A percentile compares a stretch with the other conserved stretches of the same genome.
phyloP scores from a whole-genome alignment of 2,113 vertebrate genomes.

The Ciconia stormi region DNA sequence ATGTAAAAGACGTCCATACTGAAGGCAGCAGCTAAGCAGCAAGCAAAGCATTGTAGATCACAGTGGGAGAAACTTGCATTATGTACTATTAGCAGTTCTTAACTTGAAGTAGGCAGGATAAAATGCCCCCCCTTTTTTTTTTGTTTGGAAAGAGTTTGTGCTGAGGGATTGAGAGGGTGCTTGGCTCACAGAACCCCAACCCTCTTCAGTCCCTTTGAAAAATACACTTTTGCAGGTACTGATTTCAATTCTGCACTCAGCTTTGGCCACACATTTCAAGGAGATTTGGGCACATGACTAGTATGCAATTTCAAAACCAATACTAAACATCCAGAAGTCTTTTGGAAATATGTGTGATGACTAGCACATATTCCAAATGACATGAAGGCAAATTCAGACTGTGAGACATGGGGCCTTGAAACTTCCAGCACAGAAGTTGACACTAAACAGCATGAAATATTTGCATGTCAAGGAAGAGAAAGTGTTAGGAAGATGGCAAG shows the following conservation, averaged over 20 bases:
- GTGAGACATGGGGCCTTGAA: not conserved
- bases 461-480: not conserved
- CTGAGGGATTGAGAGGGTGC: not conserved
- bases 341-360: not conserved
- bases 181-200: not conserved
- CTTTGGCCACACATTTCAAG: not conserved
- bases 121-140: not conserved
- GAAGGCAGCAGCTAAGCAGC: not conserved
- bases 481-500: not conserved
- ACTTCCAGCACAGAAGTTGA: not conserved
- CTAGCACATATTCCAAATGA: fast-evolving
- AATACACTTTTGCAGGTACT: not conserved
- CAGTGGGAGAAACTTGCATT: not conserved
- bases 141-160: not conserved
- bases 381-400: not conserved
- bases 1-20: not conserved
- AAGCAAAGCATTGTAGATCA: not conserved
- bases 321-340: not conserved
- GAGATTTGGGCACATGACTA: not conserved
- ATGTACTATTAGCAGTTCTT: not conserved
- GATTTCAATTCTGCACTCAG: not conserved
- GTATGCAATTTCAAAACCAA: not conserved
- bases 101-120: not conserved
- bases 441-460: not conserved
- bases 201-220: not conserved